Evolutionary conservation across 2,797 vertebrate genomes (phyloP).

Genomic region (Tamandua tetradactyla): DNA sequence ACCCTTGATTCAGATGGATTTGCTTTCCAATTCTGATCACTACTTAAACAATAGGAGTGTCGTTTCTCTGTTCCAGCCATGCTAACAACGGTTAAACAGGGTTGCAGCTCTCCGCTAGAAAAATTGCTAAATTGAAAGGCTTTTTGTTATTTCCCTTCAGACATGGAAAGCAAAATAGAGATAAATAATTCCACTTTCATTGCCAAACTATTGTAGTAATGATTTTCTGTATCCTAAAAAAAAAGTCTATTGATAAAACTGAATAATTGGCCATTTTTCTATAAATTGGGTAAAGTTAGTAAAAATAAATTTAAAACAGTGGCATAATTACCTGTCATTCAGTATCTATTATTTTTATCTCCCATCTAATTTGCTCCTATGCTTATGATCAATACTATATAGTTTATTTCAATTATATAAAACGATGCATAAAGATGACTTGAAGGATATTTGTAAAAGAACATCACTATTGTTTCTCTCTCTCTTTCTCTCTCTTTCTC

Average conservation of each 20-base stretch:
- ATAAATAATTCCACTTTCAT: slow-evolving; percentile 58
- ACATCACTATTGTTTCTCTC: background rate
- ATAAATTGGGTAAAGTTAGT: slow-evolving; percentile 52
- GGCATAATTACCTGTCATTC: slow-evolving; percentile 38
- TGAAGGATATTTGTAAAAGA: background rate
- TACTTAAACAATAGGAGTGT: background rate
- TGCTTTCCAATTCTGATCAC: slow-evolving; percentile 24
- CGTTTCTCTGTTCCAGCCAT: background rate
- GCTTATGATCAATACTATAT: background rate
- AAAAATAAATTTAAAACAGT: slow-evolving; percentile 20
- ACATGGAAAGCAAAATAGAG: slow-evolving; percentile 26
- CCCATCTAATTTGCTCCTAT: background rate
- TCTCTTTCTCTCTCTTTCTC: background rate
- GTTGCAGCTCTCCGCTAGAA: background rate
- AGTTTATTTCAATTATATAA: background rate
- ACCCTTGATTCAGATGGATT: background rate
- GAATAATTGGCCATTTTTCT: slow-evolving; percentile 29
- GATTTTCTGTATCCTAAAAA: slow-evolving; percentile 54
- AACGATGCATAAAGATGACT: slow-evolving; percentile 12
- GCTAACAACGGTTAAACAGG: slow-evolving; percentile 32
- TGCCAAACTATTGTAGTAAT: slow-evolving; percentile 32
- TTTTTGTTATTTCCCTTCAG: slow-evolving; percentile 39
- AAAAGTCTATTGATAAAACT: slow-evolving; percentile 22
- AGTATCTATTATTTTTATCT: background rate
- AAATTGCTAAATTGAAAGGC: slow-evolving; percentile 43